Conservation (phyloP, 2,113 vertebrate species). For the Electrona antarctica region DNA sequence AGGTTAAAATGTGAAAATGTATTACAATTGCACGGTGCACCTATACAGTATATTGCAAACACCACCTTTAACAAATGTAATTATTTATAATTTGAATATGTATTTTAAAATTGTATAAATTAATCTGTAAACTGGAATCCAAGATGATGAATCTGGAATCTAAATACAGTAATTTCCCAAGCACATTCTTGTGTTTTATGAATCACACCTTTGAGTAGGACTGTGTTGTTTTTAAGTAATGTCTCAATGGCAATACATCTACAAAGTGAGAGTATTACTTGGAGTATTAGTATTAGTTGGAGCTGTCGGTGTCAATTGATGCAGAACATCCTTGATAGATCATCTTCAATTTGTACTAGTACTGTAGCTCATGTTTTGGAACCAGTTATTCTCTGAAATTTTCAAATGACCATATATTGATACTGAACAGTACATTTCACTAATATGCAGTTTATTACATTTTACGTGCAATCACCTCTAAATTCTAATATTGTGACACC, state of each 20-base stretch:
- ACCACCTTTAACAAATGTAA: no score
- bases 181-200: no score
- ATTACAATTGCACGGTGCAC: no score
- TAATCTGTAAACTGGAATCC: background rate
- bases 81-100: no score
- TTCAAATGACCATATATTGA: conserved; percentile 1
- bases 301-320: background rate
- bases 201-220: background rate
- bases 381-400: conserved; percentile 7
- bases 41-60: no score
- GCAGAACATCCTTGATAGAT: background rate
- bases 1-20: no score
- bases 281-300: background rate
- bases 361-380: conserved; percentile 7
- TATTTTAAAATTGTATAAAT: background rate
- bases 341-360: background rate
- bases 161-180: no score
- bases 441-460: conserved; percentile 15
- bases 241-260: background rate
- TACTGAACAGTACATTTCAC: conserved; percentile 9
- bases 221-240: conserved; percentile 4
- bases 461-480: conserved; percentile 10
- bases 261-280: background rate
- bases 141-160: background rate
- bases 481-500: background rate